phyloP scores from a whole-genome alignment of 2,797 vertebrate species.

The Anisognathus igniventris region DNA sequence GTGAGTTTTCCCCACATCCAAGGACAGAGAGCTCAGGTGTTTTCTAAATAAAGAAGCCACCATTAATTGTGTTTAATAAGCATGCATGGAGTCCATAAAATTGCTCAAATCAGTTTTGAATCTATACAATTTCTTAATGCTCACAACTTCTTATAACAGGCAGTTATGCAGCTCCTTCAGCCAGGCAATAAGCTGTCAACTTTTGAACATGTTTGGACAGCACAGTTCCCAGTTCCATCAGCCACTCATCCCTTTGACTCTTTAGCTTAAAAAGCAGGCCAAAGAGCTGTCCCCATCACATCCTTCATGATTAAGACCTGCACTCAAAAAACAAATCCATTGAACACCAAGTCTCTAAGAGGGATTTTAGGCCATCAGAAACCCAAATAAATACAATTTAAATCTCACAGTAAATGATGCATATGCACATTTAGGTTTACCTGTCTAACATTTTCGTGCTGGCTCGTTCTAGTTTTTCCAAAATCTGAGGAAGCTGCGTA shows the following conservation, averaged over 20 bases:
- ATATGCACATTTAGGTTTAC: conserved; percentile 61
- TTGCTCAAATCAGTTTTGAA: background rate
- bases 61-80: background rate
- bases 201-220: background rate
- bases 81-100: background rate
- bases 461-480: conserved; percentile 96
- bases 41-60: background rate
- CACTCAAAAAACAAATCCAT: background rate
- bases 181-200: background rate
- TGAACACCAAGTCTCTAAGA: background rate
- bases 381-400: background rate
- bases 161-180: background rate
- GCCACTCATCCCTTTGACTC: background rate
- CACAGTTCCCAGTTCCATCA: background rate
- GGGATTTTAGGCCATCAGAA: background rate
- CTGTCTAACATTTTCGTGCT: conserved; percentile 99
- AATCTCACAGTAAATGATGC: background rate
- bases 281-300: background rate
- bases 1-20: background rate
- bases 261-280: background rate
- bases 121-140: background rate
- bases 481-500: conserved; percentile 93
- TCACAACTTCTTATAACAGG: background rate
- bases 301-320: background rate
- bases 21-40: background rate